Evolutionary conservation across 1,140 invertebrate species (phyloP), one percentile per base, ranked within the genome.

Genomic region (Drosophila pruinosa): DNA sequence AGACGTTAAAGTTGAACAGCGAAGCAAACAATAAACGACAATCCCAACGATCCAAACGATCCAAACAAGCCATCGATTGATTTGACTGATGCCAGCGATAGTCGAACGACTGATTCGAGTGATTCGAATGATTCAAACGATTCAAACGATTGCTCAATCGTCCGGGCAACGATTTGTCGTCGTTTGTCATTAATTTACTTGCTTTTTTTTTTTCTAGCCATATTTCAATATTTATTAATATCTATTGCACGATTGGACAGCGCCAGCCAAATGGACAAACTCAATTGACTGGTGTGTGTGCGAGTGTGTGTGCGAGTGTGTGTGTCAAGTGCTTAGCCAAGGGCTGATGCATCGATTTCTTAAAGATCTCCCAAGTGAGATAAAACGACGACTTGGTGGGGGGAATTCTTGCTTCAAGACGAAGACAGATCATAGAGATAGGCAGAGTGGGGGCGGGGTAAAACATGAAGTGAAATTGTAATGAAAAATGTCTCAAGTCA

Each of bases 171-270:
- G 65, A 75, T 75, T 75, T 65, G 59, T 75, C 28, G 54, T 72
- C 54, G 65, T 73, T 62, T 52, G 56, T 52, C 56, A 61, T 72
- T 72, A 71, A 71, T 64, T 59, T 41, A 50, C 41, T 19, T 24
- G 4, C 26, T 47, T 24, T 47, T 26, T 47, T 47, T 47, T 47
- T 47, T 43, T 28, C 50, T 57, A 26, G 38, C 28, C 38, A 53
- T 68, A 65, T 68, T 56, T 50, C 61, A 75, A 75, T 71, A 83
- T 67, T 83, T 78, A 78, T 78, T 75, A 82, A 61, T 72, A 67
- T 64, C 58, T 52, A 68, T 77, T 26, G 63, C 53, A 67, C 53
- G 62, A 59, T 58, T 72, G 45, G 50, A 69, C 63, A 69, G 78
- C 63, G 62, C 48, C 31, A 19, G 31, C 57, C 31, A 56, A 73